Percentiles rank a stretch among this genome's conserved stretches.
phyloP scores from a whole-genome alignment of 2,888 invertebrate genomes.

The Drosophila mayaguana region DNA sequence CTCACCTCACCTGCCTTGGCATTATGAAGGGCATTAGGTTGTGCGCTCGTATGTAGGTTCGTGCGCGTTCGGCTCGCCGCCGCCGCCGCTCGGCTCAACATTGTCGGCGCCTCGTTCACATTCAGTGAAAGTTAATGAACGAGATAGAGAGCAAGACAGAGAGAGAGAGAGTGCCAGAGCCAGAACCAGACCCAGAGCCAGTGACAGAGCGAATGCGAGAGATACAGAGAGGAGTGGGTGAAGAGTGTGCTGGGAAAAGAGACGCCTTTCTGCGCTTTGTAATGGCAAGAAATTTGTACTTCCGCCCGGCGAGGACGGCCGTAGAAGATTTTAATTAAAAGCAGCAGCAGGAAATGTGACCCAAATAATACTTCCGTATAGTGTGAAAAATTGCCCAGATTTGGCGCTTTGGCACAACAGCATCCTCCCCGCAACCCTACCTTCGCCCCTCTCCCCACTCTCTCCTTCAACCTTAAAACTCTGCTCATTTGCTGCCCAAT shows the following conservation, averaged over 20 bases:
- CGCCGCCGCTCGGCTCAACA: conserved; percentile 30
- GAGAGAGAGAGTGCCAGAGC: not conserved
- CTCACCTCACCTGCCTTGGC: conserved; percentile 44
- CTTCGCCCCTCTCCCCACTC: not conserved
- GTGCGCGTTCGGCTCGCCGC: conserved; percentile 43
- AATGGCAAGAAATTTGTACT: conserved; percentile 73
- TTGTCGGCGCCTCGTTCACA: conserved; percentile 20
- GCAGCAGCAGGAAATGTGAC: conserved; percentile 81
- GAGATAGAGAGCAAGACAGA: not conserved
- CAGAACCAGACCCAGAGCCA: no score
- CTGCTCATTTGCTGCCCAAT: conserved; percentile 63
- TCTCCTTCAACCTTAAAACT: not conserved
- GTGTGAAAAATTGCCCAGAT: conserved; percentile 71
- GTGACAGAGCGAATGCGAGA: not conserved
- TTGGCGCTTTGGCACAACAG: conserved; percentile 17
- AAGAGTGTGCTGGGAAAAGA: not conserved
- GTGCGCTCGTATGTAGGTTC: conserved; percentile 42
- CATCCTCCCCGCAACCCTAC: not conserved
- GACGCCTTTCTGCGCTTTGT: conserved; percentile 54
- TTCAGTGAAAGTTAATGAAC: conserved; percentile 10
- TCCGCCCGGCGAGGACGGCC: conserved; percentile 58
- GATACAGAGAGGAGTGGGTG: not conserved
- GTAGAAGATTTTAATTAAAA: conserved; percentile 78
- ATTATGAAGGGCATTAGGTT: conserved; percentile 79
- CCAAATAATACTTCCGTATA: conserved; percentile 80